phyloP scores from a whole-genome alignment of 2,888 invertebrate genomes.

The Agonopterix arenella region DNA sequence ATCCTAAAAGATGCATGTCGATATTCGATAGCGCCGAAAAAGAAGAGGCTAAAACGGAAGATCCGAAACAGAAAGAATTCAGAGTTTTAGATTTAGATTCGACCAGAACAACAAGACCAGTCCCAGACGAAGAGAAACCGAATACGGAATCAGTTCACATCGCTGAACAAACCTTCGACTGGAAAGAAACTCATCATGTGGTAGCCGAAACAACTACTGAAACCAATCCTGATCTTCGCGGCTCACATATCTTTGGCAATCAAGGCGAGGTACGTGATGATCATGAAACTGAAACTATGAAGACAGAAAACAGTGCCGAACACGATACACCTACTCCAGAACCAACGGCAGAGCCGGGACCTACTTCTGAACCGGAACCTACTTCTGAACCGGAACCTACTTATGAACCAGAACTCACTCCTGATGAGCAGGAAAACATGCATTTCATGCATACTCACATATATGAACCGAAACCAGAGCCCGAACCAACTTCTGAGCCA shows the following conservation, averaged over 20 bases:
- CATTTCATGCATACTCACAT: too few species aligned
- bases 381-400: constrained; percentile 39
- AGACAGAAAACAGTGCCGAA: constrained; percentile 14
- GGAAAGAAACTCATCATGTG: constrained; percentile 44
- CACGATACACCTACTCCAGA: constrained; percentile 32
- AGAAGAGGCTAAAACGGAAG: constrained; percentile 12
- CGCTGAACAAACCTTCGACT: constrained; percentile 33
- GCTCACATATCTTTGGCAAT: constrained; percentile 49
- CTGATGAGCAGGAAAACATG: too few species aligned
- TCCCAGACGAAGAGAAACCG: constrained; percentile 36
- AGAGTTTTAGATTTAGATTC: constrained; percentile 31
- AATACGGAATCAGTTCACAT: constrained; percentile 26
- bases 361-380: constrained; percentile 34
- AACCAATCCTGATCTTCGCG: constrained; percentile 39
- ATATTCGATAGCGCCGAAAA: constrained; percentile 29
- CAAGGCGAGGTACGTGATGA: constrained; percentile 25
- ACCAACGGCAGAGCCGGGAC: constrained; percentile 25
- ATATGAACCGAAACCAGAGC: constrained; percentile 25
- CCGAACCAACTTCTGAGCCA: constrained; percentile 33
- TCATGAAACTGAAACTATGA: constrained; percentile 19
- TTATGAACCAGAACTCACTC: constrained; percentile 31
- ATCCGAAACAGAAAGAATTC: constrained; percentile 23
- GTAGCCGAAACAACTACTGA: constrained; percentile 42
- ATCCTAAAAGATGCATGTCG: constrained; percentile 61
- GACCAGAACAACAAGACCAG: constrained; percentile 31